Percentiles rank a stretch among this genome's conserved stretches.
These are phyloP conservation scores for Chionodraco myersi DNA, from an alignment of 2,113 vertebrate species.

Conservation along the genomic window DNA sequence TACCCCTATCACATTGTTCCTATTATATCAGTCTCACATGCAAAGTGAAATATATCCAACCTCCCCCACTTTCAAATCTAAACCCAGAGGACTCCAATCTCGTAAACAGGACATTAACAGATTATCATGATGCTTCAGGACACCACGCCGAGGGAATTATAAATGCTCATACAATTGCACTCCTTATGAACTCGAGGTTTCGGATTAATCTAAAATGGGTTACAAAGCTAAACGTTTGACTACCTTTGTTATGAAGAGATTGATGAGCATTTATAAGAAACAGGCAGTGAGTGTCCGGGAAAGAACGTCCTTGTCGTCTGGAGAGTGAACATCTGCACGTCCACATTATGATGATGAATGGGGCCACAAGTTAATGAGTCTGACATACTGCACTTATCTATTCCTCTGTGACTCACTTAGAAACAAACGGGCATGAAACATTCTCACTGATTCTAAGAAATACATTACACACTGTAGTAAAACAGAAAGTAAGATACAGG, in stretches of 20 bases:
- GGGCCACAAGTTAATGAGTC: conserved; percentile 54
- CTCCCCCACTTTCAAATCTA: conserved; percentile 12
- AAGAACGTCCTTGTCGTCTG: conserved; percentile 6
- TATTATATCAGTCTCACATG: neutral
- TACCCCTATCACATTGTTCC: neutral
- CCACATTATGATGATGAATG: conserved; percentile 51
- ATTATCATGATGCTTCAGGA: conserved; percentile 43
- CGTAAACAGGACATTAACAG: conserved; percentile 52
- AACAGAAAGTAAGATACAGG: conserved; percentile 23
- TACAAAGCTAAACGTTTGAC: neutral
- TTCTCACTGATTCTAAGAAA: conserved; percentile 3
- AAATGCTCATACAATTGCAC: conserved; percentile 22
- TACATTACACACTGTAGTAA: neutral
- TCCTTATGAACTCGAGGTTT: conserved; percentile 2
- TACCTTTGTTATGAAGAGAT: conserved; percentile 1
- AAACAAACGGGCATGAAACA: conserved; percentile 30
- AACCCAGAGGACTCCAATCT: conserved; percentile 41
- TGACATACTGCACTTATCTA: conserved; percentile 66
- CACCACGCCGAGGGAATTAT: conserved; percentile 21
- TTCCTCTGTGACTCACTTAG: conserved; percentile 53
- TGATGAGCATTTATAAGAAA: neutral
- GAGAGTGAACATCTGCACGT: conserved; percentile 59
- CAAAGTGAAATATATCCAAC: conserved; percentile 2
- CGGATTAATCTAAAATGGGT: neutral
- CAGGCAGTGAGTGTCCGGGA: neutral